phyloP scores from a whole-genome alignment of 2,113 vertebrate genomes.

The Dunckerocampus dactyliophorus region DNA sequence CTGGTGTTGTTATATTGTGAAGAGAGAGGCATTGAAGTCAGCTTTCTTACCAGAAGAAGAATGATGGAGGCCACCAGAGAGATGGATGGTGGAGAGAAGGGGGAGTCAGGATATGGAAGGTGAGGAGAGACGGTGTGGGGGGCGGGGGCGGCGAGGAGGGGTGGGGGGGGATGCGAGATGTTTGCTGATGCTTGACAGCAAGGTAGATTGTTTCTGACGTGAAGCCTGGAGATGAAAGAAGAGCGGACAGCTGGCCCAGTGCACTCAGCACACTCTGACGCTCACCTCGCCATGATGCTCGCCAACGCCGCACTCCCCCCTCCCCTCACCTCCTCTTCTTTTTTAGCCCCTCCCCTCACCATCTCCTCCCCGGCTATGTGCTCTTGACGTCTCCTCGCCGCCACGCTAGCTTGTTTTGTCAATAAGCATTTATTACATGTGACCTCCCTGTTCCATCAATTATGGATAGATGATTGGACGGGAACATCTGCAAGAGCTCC shows the following conservation, averaged over 20 bases:
- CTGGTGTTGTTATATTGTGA: slow-evolving; percentile 22
- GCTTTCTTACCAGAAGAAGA: slow-evolving; percentile 8
- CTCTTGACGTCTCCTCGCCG: slow-evolving; percentile 56
- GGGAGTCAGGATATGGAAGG: slow-evolving; percentile 5
- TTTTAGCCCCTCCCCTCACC: not conserved
- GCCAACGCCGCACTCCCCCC: slow-evolving; percentile 5
- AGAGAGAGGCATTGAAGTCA: slow-evolving; percentile 35
- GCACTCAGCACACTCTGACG: slow-evolving; percentile 64
- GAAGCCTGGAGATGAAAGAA: slow-evolving; percentile 72
- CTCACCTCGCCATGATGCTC: slow-evolving; percentile 68
- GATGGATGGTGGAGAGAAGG: slow-evolving; percentile 17
- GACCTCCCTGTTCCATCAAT: slow-evolving; percentile 99
- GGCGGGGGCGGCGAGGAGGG: slow-evolving; percentile 17
- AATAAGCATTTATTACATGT: slow-evolving; percentile 99
- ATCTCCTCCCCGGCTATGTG: slow-evolving; percentile 39
- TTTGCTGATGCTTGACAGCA: slow-evolving; percentile 61
- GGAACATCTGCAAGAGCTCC: slow-evolving; percentile 97
- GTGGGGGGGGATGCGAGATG: slow-evolving; percentile 43
- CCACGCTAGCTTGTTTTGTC: slow-evolving; percentile 96
- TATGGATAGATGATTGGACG: slow-evolving; percentile 99
- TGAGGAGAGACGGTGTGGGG: not conserved
- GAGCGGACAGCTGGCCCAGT: slow-evolving; percentile 72
- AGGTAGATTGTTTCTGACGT: slow-evolving; percentile 68
- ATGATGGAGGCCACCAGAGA: slow-evolving; percentile 45
- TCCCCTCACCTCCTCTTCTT: slow-evolving; percentile 2